Evolutionary conservation across 2,113 vertebrate species (phyloP).

Genomic region (Bostrychus sinensis): DNA sequence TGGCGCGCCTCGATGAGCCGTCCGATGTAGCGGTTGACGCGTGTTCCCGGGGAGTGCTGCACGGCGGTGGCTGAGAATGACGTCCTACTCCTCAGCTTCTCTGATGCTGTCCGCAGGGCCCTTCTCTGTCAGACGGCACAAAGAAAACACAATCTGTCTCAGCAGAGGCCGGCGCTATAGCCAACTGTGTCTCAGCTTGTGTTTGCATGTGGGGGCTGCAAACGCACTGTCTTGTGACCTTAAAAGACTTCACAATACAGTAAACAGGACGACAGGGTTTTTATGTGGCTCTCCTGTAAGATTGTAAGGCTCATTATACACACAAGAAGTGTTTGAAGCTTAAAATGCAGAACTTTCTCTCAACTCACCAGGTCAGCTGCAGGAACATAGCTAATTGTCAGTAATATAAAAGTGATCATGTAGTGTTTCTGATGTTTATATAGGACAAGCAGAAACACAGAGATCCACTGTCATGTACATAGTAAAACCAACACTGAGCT

Average conservation of each 20-base stretch:
- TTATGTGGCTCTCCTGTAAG: background rate
- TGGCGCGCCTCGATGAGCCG: constrained; percentile 95
- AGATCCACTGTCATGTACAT: no score
- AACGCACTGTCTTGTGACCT: background rate
- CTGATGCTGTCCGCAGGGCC: constrained; percentile 92
- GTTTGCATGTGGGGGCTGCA: constrained; percentile 5
- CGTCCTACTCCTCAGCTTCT: constrained; percentile 92
- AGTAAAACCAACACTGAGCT: background rate
- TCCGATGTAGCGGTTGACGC: constrained; percentile 95
- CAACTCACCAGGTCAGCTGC: background rate
- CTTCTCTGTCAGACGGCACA: constrained; percentile 80
- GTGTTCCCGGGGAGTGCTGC: constrained; percentile 88
- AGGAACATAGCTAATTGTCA: background rate
- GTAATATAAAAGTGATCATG: no score
- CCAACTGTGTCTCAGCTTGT: background rate
- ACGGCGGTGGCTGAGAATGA: constrained; percentile 89
- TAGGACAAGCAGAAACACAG: background rate
- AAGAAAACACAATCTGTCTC: constrained; percentile 29
- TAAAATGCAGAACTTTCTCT: background rate
- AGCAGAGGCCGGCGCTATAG: background rate
- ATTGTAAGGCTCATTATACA: background rate
- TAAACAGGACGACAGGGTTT: background rate
- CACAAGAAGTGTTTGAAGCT: background rate
- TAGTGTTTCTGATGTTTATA: background rate
- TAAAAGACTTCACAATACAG: constrained; percentile 4